Evolutionary conservation across 1,140 invertebrate genomes (phyloP), one percentile per base, ranked within the genome.

Genomic region (Elysia chlorotica): DNA sequence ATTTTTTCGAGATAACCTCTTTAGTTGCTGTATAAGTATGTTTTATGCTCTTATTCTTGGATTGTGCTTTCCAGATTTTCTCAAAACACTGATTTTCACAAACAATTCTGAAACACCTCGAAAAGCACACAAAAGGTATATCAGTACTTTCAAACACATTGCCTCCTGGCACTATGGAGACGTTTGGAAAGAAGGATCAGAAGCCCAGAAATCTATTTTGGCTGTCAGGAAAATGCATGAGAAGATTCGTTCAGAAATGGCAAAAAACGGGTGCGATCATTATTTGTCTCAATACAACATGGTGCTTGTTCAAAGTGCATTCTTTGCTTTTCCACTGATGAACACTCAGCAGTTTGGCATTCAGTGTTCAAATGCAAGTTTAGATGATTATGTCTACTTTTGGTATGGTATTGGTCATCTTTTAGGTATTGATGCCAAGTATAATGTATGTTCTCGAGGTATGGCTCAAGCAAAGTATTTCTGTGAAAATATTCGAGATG

Each of bases 381-480:
- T 92, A 25, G 91, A 93, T 66, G 92, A 91, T n/a, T 92, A 94
- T 65, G 85, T 93, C 1, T 94, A 96, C 82, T 91, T 95, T 78
- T 96, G 94, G 94, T 89, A 91, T 57, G 92, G 93, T 0, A 91
- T 96, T 41, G 94, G 94, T 0, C 90, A 92, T 78, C 85, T 94
- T 80, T 89, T 96, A 61, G 95, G 95, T 1, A 91, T 96, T n/a
- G 90, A 95, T 75, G 94, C 96, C 78, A 91, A 90, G 90, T 90
- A 87, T 74, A 92, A 92, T 76, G 87, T 92, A 31, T 91, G 90
- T 76, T 77, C 82, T 0, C 89, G 89, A 0, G 85, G 77, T 53
- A 75, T 90, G 35, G 77, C 85, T 31, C 87, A 89, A 35, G 81
- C 89, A 2, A 76, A 78, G 57, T 59, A 81, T 38, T 77, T 90